Evolutionary conservation across 53 echinoderm and acorn worm genomes (phyloP).

Genomic region (Mesocentrotus franciscanus): DNA sequence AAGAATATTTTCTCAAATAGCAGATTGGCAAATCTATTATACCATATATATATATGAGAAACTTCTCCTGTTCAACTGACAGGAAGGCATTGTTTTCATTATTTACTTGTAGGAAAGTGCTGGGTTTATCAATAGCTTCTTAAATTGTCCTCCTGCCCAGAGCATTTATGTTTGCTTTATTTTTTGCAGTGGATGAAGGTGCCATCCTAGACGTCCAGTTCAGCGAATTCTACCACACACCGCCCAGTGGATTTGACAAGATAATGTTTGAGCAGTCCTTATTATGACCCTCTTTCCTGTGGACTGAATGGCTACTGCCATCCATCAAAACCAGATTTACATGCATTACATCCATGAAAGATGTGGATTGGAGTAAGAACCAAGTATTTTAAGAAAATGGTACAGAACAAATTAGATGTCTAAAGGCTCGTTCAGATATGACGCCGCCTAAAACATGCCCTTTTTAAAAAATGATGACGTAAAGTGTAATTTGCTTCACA

Average conservation of each 20-base stretch:
- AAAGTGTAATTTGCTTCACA: too few species aligned
- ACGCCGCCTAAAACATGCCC: too few species aligned
- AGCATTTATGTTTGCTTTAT: not conserved
- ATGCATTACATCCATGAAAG: not conserved
- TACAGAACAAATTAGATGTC: not conserved
- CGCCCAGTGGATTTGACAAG: conserved; percentile 95
- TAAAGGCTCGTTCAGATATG: too few species aligned
- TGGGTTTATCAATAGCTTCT: too few species aligned
- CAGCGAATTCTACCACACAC: conserved; percentile 96
- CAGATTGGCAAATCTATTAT: too few species aligned
- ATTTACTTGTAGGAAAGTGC: too few species aligned
- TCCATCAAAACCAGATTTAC: not conserved
- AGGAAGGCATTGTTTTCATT: not conserved
- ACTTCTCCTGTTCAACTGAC: not conserved
- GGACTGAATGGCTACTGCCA: not conserved
- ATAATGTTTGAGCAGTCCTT: conserved; percentile 99
- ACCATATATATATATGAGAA: not conserved
- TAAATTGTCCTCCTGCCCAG: too few species aligned
- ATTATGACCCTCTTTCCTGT: conserved; percentile 74
- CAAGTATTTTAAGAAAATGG: not conserved
- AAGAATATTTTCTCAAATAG: too few species aligned
- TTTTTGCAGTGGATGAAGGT: conserved; percentile 90
- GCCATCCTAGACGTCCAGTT: conserved; percentile 97
- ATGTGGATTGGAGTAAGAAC: not conserved
- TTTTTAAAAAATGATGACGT: too few species aligned